A percentile compares a stretch with the other conserved stretches of the same genome.
These are phyloP conservation scores for Taenaris catops DNA, from an alignment of 2,888 invertebrate genomes.

Conservation along the genomic window DNA sequence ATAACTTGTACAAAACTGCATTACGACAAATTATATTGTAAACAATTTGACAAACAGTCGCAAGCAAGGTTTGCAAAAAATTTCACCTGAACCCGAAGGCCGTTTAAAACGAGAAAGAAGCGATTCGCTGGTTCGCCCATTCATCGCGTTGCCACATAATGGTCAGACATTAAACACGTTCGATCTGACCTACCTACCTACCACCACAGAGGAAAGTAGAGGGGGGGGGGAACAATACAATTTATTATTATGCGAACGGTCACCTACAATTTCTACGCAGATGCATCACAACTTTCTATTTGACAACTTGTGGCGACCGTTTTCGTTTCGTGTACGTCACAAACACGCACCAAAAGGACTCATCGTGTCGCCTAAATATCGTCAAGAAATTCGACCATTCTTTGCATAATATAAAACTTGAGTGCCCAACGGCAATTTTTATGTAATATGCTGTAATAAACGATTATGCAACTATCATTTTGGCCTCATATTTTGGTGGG, in stretches of 20 bases:
- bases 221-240: constrained; percentile 20
- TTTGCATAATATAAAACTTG: constrained; percentile 47
- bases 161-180: constrained; percentile 12
- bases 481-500: constrained; percentile 68
- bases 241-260: constrained; percentile 13
- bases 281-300: constrained; percentile 29
- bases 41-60: background rate
- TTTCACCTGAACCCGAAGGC: constrained; percentile 13
- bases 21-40: too few species aligned
- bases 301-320: constrained; percentile 21
- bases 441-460: constrained; percentile 70
- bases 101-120: constrained; percentile 6
- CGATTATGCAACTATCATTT: constrained; percentile 58
- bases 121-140: constrained; percentile 10
- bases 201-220: constrained; percentile 14
- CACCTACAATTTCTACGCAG: constrained; percentile 23
- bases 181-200: constrained; percentile 17
- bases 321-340: constrained; percentile 1
- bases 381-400: constrained; percentile 37
- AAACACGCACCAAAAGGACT: constrained; percentile 34
- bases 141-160: constrained; percentile 15
- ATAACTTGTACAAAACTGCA: too few species aligned
- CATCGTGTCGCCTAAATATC: constrained; percentile 49
- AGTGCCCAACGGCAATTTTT: constrained; percentile 63
- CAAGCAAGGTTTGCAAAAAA: constrained; percentile 7